Percentiles rank a stretch among this genome's conserved stretches.
Evolutionary conservation across 1,140 invertebrate species (phyloP).

Genomic region (Macrostomum lignano): DNA sequence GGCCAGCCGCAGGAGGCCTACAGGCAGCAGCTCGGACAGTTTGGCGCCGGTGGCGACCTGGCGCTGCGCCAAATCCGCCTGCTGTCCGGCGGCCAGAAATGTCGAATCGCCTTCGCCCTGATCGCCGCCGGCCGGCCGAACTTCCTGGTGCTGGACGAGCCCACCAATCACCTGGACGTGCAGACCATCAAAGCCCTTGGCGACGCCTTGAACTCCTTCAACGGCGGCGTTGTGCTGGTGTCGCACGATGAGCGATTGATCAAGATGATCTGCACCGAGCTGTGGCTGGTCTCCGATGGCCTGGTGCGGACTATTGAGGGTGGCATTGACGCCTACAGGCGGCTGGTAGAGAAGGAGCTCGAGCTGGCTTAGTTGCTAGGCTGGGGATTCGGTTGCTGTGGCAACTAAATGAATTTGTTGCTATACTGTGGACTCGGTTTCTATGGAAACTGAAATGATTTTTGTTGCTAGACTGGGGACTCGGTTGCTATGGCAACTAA

Average conservation of each 20-base stretch:
- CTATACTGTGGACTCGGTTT: too few species aligned
- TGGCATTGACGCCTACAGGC: too few species aligned
- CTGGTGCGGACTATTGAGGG: too few species aligned
- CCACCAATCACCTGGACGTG: slow-evolving; percentile 54
- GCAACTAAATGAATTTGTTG: too few species aligned
- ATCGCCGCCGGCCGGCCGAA: slow-evolving; percentile 59
- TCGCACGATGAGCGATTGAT: slow-evolving; percentile 94
- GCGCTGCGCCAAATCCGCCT: slow-evolving; percentile 51
- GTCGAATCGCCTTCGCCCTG: slow-evolving; percentile 70
- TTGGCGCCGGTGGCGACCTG: slow-evolving; percentile 74
- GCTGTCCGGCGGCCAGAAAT: slow-evolving; percentile 89
- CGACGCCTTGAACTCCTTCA: slow-evolving; percentile 39
- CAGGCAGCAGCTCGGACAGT: slow-evolving; percentile 63
- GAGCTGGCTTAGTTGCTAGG: too few species aligned
- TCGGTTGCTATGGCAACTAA: too few species aligned
- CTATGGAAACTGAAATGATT: too few species aligned
- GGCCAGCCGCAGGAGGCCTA: slow-evolving; percentile 57
- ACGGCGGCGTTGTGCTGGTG: slow-evolving; percentile 89
- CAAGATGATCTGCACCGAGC: slow-evolving; percentile 71
- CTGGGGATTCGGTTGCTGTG: too few species aligned
- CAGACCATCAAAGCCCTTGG: slow-evolving; percentile 93
- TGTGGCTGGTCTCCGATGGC: slow-evolving; percentile 83
- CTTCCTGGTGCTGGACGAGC: slow-evolving; percentile 82
- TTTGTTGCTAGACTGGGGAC: too few species aligned
- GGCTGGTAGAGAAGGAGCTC: too few species aligned